A percentile compares a stretch with the other conserved stretches of the same genome.
Conservation (phyloP, 2,113 vertebrate species). For the Sinocyclocheilus anshuiensis region DNA sequence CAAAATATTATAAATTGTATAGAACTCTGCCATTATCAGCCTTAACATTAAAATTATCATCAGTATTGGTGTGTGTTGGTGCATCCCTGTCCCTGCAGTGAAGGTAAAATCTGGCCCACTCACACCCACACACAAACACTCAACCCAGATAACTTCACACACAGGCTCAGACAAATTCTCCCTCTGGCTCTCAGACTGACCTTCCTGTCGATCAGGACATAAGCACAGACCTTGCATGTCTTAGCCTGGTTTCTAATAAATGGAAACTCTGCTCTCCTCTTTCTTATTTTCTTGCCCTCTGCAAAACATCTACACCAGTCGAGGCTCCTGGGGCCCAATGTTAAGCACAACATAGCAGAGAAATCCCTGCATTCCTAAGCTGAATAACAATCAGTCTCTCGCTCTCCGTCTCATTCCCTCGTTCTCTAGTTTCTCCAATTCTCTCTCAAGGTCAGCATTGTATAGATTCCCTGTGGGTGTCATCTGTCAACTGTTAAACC, state of each 20-base stretch:
- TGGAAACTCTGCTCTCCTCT: background rate
- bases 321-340: constrained; percentile 29
- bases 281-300: constrained; percentile 1
- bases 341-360: constrained; percentile 32
- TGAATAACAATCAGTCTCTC: constrained; percentile 19
- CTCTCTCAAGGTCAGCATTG: constrained; percentile 45
- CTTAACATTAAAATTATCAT: background rate
- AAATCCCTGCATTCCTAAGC: constrained; percentile 23
- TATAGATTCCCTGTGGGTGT: constrained; percentile 6
- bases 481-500: constrained; percentile 19
- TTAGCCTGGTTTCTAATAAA: constrained; percentile 61
- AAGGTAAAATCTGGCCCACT: background rate
- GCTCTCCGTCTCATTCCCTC: background rate
- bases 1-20: background rate
- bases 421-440: background rate
- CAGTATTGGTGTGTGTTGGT: background rate
- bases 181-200: constrained; percentile 66
- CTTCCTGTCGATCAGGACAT: constrained; percentile 71
- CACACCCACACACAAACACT: background rate
- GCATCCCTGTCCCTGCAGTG: background rate
- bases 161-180: constrained; percentile 4
- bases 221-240: constrained; percentile 63
- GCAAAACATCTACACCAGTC: background rate
- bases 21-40: background rate
- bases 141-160: constrained; percentile 3